These are phyloP conservation scores for Choristoneura fumiferana DNA, from an alignment of 1,140 invertebrate species.

Conservation along the genomic window DNA sequence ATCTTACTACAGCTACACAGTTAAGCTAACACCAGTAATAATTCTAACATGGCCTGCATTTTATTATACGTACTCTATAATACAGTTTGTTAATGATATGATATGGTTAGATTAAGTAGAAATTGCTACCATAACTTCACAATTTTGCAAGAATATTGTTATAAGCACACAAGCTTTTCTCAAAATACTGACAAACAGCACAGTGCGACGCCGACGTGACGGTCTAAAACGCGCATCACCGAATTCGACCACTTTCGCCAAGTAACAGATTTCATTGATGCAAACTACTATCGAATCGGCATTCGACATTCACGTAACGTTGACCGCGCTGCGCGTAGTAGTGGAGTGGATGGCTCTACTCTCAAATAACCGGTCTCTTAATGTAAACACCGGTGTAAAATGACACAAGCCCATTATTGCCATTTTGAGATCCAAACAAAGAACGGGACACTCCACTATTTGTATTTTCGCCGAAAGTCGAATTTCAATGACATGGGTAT, in stretches of 20 bases:
- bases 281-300: conserved; percentile 25
- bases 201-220: conserved; percentile 31
- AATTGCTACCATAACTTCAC: no score
- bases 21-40: no score
- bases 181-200: conserved; percentile 26
- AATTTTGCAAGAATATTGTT: no score
- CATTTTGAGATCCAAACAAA: conserved; percentile 3
- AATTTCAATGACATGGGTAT: conserved; percentile 23
- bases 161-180: no score
- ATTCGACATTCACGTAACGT: conserved; percentile 15
- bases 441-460: not conserved
- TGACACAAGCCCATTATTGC: no score
- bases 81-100: no score
- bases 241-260: conserved; percentile 35
- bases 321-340: not conserved
- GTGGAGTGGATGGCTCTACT: not conserved
- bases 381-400: conserved; percentile 7
- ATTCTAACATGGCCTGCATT: no score
- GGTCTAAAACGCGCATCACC: conserved; percentile 15
- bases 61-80: no score
- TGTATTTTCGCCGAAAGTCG: not conserved
- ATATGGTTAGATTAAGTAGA: no score
- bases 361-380: conserved; percentile 19
- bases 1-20: no score
- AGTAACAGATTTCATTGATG: conserved; percentile 23